These are phyloP conservation scores for Patiria pectinifera DNA, from an alignment of 53 echinoderm and acorn worm species.

Conservation along the genomic window DNA sequence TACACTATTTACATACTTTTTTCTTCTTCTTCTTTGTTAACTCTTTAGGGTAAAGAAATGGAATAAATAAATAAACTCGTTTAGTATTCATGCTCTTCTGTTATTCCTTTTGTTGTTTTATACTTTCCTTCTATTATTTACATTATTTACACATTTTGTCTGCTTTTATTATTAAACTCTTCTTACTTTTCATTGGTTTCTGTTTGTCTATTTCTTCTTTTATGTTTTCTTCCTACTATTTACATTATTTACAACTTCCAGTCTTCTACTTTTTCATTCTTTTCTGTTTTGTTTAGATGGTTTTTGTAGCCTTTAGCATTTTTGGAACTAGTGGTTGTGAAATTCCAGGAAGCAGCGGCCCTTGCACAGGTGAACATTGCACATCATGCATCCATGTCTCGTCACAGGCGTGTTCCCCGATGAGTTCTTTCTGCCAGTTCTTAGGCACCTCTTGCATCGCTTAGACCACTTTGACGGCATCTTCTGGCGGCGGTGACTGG, in stretches of 20 bases:
- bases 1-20: no score
- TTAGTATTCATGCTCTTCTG: neutral
- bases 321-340: neutral
- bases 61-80: no score
- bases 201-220: no score
- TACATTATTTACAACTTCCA: neutral
- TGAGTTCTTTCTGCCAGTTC: neutral
- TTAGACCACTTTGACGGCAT: conserved; percentile 25
- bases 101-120: neutral
- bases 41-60: no score
- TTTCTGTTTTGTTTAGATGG: neutral
- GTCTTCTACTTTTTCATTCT: neutral
- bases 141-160: neutral
- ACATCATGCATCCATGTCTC: conserved; percentile 22
- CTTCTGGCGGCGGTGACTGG: conserved; percentile 3
- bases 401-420: conserved; percentile 18
- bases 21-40: no score
- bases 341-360: conserved; percentile 23
- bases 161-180: neutral
- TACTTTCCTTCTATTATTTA: neutral
- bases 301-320: neutral
- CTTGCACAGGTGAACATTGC: conserved; percentile 34
- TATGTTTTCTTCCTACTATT: no score
- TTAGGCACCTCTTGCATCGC: conserved; percentile 2
- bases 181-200: neutral